Conservation (phyloP, 2,797 vertebrate genomes). For the Anomalospiza imberbis region DNA sequence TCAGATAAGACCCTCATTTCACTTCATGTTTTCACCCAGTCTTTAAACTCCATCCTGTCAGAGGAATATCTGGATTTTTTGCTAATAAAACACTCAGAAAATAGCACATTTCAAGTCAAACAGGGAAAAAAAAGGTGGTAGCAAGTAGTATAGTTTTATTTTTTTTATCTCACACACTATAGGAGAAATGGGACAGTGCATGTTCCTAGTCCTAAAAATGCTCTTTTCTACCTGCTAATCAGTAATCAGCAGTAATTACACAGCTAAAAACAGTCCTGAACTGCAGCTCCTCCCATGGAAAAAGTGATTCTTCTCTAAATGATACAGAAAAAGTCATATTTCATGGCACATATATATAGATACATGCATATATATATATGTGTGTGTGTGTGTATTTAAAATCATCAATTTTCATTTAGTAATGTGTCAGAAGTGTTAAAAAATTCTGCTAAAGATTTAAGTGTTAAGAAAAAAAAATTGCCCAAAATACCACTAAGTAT, state of each 20-base stretch:
- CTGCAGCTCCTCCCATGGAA: neutral
- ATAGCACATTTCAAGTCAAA: neutral
- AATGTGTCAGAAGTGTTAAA: conserved; percentile 7
- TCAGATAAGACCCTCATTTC: neutral
- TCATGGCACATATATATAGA: neutral
- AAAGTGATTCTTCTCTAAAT: neutral
- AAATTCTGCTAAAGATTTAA: conserved; percentile 4
- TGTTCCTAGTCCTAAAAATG: neutral
- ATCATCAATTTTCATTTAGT: conserved; percentile 19
- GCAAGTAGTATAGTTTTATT: neutral
- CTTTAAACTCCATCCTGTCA: neutral
- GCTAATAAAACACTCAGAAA: neutral
- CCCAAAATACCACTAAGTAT: neutral
- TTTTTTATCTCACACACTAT: neutral
- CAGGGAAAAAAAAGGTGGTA: neutral
- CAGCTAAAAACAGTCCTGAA: neutral
- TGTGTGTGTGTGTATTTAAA: neutral
- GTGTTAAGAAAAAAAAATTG: neutral
- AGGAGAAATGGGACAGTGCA: neutral
- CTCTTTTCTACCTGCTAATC: neutral
- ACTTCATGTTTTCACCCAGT: neutral
- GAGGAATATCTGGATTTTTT: neutral
- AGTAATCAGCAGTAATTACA: neutral
- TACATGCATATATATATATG: neutral
- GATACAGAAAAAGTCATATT: neutral